Evolutionary conservation across 2,888 invertebrate species (phyloP).

Genomic region (Drosophila kuntzei): DNA sequence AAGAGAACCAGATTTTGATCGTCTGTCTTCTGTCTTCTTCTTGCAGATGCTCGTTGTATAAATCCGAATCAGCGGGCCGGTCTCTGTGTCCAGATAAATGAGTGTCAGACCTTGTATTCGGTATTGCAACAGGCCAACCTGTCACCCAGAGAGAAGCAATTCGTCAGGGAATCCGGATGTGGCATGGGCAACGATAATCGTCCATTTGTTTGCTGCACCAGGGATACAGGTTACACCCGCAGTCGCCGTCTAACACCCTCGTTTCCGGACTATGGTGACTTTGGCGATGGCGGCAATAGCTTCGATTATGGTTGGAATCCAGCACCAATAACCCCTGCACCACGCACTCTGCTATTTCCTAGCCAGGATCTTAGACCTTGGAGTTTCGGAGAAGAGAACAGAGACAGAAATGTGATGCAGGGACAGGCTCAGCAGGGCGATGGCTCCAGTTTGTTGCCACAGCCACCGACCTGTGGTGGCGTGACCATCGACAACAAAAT

Average conservation of each 20-base stretch:
- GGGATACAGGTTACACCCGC: constrained; percentile 78
- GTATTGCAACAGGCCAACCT: constrained; percentile 68
- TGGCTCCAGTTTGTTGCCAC: constrained; percentile 64
- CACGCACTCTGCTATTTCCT: constrained; percentile 40
- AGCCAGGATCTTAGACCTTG: constrained; percentile 30
- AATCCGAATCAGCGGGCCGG: constrained; percentile 83
- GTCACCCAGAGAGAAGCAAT: constrained; percentile 66
- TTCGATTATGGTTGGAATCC: constrained; percentile 51
- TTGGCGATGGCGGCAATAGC: constrained; percentile 13
- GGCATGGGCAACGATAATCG: constrained; percentile 65
- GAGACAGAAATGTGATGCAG: constrained; percentile 6
- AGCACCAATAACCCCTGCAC: constrained; percentile 19
- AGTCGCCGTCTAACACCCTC: constrained; percentile 31
- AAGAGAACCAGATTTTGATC: constrained; percentile 48
- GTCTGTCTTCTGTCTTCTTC: constrained; percentile 2
- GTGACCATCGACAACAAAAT: constrained; percentile 86
- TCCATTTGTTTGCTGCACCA: constrained; percentile 83
- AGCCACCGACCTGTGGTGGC: constrained; percentile 82
- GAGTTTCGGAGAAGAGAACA: constrained; percentile 49
- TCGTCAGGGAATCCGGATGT: constrained; percentile 80
- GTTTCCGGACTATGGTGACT: constrained; percentile 48
- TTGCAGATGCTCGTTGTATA: constrained; percentile 86
- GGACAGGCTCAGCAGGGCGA: constrained; percentile 19
- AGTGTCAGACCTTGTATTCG: constrained; percentile 79
- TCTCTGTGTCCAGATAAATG: constrained; percentile 79